Evolutionary conservation across 2,113 vertebrate species (phyloP).

Genomic region (Orientallactaga bullata): DNA sequence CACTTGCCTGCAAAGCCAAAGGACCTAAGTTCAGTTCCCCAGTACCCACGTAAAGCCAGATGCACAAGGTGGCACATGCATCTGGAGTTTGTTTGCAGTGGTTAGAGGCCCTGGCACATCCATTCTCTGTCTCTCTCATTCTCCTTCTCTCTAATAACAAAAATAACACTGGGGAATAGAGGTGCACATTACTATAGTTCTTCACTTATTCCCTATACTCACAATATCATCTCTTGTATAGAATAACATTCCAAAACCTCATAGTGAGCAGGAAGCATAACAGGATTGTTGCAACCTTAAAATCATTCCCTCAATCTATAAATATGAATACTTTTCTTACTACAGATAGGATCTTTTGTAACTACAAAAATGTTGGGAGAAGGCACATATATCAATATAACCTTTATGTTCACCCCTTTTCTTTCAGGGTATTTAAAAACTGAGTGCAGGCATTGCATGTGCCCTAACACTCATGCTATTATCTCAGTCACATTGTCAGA

Average conservation of each 20-base stretch:
- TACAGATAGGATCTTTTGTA: background rate
- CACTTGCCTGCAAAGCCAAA: too few species aligned
- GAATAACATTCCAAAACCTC: background rate
- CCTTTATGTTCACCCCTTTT: background rate
- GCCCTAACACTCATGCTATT: background rate
- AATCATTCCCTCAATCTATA: background rate
- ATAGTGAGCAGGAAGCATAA: background rate
- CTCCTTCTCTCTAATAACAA: too few species aligned
- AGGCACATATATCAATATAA: background rate
- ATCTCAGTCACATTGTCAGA: slow-evolving; percentile 27
- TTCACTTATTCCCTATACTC: background rate
- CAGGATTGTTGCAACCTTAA: background rate
- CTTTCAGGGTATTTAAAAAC: background rate
- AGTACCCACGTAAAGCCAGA: too few species aligned
- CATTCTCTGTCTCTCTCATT: too few species aligned
- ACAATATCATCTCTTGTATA: background rate
- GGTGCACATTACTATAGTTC: background rate
- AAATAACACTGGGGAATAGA: background rate
- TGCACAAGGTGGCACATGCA: too few species aligned
- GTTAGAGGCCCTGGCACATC: too few species aligned
- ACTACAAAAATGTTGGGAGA: background rate
- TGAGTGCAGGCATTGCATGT: background rate
- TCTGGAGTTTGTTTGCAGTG: too few species aligned
- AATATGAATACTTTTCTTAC: background rate
- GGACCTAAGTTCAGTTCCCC: too few species aligned